Percentiles rank a stretch among this genome's conserved stretches.
Conservation (phyloP, 2,797 vertebrate species). For the Cyprinodon diabolis region DNA sequence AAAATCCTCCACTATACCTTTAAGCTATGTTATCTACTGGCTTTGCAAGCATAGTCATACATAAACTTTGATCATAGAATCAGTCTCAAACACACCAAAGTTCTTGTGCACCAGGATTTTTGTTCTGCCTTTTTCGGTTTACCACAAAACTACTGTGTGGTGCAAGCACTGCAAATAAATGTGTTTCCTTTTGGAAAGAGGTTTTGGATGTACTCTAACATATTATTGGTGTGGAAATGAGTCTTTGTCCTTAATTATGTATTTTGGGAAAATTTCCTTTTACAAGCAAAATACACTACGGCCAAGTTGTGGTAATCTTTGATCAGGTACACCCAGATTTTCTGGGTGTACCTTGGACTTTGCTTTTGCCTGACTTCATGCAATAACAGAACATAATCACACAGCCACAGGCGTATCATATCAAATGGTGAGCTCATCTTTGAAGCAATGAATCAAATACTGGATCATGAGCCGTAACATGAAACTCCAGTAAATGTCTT, state of each 20-base stretch:
- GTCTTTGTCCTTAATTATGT: background rate
- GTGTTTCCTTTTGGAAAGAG: background rate
- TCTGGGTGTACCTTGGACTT: slow-evolving; percentile 1
- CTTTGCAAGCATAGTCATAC: background rate
- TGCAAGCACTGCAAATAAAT: background rate
- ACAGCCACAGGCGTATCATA: background rate
- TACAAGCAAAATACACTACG: background rate
- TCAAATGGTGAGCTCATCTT: slow-evolving; percentile 1
- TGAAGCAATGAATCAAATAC: background rate
- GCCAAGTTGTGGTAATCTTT: background rate
- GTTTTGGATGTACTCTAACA: background rate
- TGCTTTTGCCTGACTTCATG: background rate
- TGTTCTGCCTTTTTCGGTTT: background rate
- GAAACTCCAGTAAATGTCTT: background rate
- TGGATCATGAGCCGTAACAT: background rate
- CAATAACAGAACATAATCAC: background rate
- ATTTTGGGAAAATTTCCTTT: background rate
- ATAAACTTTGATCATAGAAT: background rate
- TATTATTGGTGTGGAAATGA: background rate
- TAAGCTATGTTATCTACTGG: background rate
- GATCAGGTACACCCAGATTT: background rate
- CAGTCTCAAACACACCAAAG: no score
- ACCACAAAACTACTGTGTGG: background rate
- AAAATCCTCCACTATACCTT: no score
- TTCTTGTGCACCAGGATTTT: background rate